Evolutionary conservation across 2,888 invertebrate species (phyloP), one percentile per base, ranked within the genome.

Genomic region (Dynastes tityus): DNA sequence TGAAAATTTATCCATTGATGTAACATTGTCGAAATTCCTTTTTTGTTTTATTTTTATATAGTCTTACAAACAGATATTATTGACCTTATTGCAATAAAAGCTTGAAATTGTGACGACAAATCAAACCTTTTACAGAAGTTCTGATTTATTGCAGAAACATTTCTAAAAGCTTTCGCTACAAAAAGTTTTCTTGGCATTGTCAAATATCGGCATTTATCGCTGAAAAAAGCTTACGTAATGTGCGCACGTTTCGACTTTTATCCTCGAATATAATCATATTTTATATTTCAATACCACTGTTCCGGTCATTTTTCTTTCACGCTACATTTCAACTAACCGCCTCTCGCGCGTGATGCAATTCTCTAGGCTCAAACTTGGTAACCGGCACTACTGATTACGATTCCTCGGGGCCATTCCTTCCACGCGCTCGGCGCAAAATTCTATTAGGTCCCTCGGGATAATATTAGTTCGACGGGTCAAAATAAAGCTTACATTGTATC

Each of bases 401-500:
- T 77, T 71, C 71, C 70, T 73, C 51, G 37, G 37, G 61, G 55
- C 64, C 22, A 51, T 67, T 78, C 51, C 65, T 22, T 64, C 78
- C 68, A 13, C 45, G 11, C 74, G 2, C 40, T 67, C 76, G n/a
- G 27, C 63, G 64, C 32, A 71, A 78, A 78, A 78, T 78, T 83
- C 83, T 82, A 82, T 82, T 82, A 76, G 81, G 85, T 85, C 87
- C 86, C 86, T 68, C 75, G 85, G 86, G 87, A 86, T 86, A 87
- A 87, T 87, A 87, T 86, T 87, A 87, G 87, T 86, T 85, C 85
- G 82, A 80, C 82, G 83, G 83, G 84, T 83, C 86, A 86, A 79
- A 87, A 86, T 86, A 85, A 85, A 86, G 85, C 86, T 85, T 85
- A 85, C 85, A 84, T 83, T 73, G 58, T 61, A 73, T 27, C 8